Evolutionary conservation across 1,140 invertebrate genomes (phyloP), one percentile per base, ranked within the genome.

Genomic region (Diploscapter pachys): DNA sequence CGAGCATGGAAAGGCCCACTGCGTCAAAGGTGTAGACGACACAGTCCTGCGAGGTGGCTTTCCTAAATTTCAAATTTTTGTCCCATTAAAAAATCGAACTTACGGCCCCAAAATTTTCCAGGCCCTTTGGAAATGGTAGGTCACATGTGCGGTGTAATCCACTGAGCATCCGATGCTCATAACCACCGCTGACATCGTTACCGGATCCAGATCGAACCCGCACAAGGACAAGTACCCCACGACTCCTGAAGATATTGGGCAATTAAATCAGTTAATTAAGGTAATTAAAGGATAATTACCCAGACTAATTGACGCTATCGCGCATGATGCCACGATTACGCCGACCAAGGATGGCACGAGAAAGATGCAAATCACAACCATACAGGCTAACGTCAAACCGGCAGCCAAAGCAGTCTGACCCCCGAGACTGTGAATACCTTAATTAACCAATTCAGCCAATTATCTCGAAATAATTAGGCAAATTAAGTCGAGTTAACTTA

Each of bases 391-490:
- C 5, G 86, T 86, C 13, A 88, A 81, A 1, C 84, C 82, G 87
- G 96, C 93, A 71, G 93, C 92, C 80, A 96, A 93, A 5, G 96
- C 90, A 2, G 93, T 95, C 2, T 92, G 93, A 0, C 93, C 92
- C 55, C 4, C 87, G 82, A 8, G 85, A 81, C 73, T 87, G 83
- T 8, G 87, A 68, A 4, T 83, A 85, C 75, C 31, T 83, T 68
- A 56, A 4, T 9, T 51, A 6, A 71, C 76, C 71, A 85, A 81
- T 8, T 80, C 52, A 6, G 82, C 79, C 3, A 80, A 77, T 61
- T 57, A 63, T 56, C 79, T 82, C n/a, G 85, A 71, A 52, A 73
- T 71, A 3, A 85, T 71, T 82, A 83, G 85, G 63, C 85, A 83
- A 73, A 1, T 1, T 31, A 31, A 31, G 31, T 31, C 64, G 31